Evolutionary conservation across 2,797 vertebrate species (phyloP).

Genomic region (Acanthiza pusilla): DNA sequence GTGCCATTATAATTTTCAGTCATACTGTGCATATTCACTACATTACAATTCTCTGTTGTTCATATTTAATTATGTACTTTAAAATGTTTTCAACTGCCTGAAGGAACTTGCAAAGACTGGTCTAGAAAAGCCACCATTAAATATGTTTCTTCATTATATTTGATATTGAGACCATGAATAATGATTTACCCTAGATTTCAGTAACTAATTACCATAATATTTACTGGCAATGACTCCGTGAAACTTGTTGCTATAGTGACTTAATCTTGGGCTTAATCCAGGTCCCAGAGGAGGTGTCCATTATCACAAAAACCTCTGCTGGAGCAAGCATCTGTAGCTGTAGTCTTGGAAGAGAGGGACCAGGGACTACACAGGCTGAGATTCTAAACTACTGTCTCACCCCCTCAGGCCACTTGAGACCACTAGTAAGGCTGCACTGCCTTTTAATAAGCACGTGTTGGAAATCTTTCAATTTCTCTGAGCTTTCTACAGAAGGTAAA

Average conservation of each 20-base stretch:
- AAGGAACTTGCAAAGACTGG: not conserved
- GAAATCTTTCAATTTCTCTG: not conserved
- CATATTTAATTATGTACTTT: not conserved
- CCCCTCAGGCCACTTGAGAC: not conserved
- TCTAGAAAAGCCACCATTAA: not conserved
- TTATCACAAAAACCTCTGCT: conserved; percentile 14
- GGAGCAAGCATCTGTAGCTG: not conserved
- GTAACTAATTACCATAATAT: conserved; percentile 42
- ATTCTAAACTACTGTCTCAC: conserved; percentile 30
- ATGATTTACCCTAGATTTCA: conserved; percentile 20
- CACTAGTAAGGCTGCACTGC: not conserved
- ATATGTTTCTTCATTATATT: not conserved
- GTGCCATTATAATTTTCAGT: not conserved
- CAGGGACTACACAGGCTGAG: not conserved
- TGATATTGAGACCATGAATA: not conserved
- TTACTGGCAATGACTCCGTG: conserved; percentile 1
- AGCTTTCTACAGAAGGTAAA: not conserved
- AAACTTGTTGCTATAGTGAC: conserved; percentile 37
- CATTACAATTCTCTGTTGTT: not conserved
- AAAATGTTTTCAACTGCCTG: not conserved
- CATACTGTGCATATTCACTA: not conserved
- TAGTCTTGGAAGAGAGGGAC: not conserved
- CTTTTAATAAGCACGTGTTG: not conserved
- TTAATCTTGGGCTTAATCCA: conserved; percentile 10
- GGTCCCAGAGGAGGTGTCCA: not conserved